A percentile compares a stretch with the other conserved stretches of the same genome.
phyloP scores from a whole-genome alignment of 2,888 invertebrate species.

The Dinocampus coccinellae region DNA sequence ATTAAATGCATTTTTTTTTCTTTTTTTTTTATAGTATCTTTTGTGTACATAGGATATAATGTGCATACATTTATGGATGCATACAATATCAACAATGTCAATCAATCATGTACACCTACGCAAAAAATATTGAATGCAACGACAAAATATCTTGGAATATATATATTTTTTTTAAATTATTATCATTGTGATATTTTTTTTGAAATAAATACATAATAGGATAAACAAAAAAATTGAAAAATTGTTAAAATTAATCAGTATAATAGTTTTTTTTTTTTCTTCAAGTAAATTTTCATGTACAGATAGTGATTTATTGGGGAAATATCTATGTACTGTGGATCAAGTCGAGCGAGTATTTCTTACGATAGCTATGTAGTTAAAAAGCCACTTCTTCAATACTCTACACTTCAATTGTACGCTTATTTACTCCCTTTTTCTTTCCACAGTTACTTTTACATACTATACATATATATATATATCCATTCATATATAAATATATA shows the following conservation, averaged over 20 bases:
- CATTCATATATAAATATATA: not conserved
- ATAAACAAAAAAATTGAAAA: no score
- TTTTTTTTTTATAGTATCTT: not conserved
- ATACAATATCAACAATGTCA: not conserved
- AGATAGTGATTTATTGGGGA: not conserved
- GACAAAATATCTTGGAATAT: not conserved
- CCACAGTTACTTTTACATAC: no score
- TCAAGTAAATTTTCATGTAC: no score
- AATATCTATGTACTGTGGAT: not conserved
- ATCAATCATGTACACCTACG: not conserved
- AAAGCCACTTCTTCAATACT: slow-evolving; percentile 25
- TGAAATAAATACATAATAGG: no score
- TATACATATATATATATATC: no score
- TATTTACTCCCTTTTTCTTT: not conserved
- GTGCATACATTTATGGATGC: not conserved
- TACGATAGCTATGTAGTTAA: slow-evolving; percentile 2
- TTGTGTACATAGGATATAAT: not conserved
- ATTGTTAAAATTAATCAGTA: no score
- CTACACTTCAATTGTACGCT: slow-evolving; percentile 9
- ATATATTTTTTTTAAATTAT: no score
- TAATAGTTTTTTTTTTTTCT: no score
- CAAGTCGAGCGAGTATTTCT: slow-evolving; percentile 9
- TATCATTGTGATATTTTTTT: no score
- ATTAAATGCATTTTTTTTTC: not conserved
- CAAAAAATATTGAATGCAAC: not conserved